These are phyloP conservation scores for Seriola quinqueradiata DNA, from an alignment of 2,113 vertebrate species.

Conservation along the genomic window DNA sequence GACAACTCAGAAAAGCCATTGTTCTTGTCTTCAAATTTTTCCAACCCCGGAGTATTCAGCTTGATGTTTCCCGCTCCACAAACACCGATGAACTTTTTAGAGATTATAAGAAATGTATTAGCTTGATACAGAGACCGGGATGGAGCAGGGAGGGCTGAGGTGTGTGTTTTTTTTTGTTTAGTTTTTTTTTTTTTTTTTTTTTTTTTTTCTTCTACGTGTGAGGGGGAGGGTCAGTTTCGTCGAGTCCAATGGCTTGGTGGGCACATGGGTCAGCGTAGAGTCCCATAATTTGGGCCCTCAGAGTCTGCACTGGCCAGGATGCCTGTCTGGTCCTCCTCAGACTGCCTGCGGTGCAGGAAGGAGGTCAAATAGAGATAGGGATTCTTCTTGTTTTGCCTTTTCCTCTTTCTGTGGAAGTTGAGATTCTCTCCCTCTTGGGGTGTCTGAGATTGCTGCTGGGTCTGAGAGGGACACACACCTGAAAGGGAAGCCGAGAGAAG, in stretches of 20 bases:
- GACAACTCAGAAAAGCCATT: slow-evolving; percentile 67
- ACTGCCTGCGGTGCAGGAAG: slow-evolving; percentile 89
- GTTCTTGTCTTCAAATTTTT: slow-evolving; percentile 70
- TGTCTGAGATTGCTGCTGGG: slow-evolving; percentile 97
- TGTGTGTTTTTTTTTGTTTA: neutral
- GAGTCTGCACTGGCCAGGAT: slow-evolving; percentile 94
- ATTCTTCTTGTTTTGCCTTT: slow-evolving; percentile 90
- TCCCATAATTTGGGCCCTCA: slow-evolving; percentile 91
- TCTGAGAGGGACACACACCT: slow-evolving; percentile 97
- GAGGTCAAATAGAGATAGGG: slow-evolving; percentile 93
- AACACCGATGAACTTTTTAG: slow-evolving; percentile 48
- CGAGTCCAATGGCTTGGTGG: slow-evolving; percentile 75
- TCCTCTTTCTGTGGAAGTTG: slow-evolving; percentile 93
- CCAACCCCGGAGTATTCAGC: slow-evolving; percentile 52
- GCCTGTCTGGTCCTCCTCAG: slow-evolving; percentile 93
- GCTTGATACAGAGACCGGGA: slow-evolving; percentile 50
- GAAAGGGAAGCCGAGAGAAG: slow-evolving; percentile 43
- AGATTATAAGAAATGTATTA: slow-evolving; percentile 70
- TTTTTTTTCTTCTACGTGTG: no score
- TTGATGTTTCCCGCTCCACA: slow-evolving; percentile 53
- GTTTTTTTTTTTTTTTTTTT: neutral
- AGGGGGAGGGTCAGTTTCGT: slow-evolving; percentile 37
- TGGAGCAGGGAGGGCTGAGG: slow-evolving; percentile 50
- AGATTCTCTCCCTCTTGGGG: slow-evolving; percentile 90
- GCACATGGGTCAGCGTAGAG: slow-evolving; percentile 86